Evolutionary conservation across 2,888 invertebrate species (phyloP).

Genomic region (Steinernema scapterisci): DNA sequence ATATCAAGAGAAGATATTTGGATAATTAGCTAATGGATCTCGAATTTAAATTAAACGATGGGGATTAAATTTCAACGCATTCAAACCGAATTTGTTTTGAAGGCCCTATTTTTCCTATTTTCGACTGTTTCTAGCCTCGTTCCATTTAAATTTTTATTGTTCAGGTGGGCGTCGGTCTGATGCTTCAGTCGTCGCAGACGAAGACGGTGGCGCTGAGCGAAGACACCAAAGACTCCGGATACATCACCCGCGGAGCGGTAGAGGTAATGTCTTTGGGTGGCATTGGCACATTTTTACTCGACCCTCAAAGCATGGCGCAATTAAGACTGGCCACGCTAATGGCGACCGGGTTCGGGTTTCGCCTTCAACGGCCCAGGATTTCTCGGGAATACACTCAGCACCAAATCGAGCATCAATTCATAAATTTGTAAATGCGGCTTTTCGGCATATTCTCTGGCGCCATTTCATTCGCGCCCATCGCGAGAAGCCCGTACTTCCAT

Average conservation of each 20-base stretch:
- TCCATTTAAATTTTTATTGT: constrained; percentile 12
- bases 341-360: constrained; percentile 12
- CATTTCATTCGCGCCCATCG: too few relatives aligned
- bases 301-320: background rate
- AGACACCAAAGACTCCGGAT: constrained; percentile 43
- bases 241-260: constrained; percentile 46
- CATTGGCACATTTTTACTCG: background rate
- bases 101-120: too few relatives aligned
- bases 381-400: too few relatives aligned
- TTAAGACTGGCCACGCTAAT: constrained; percentile 12
- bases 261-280: constrained; percentile 35
- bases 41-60: too few relatives aligned
- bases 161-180: constrained; percentile 65
- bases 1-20: background rate
- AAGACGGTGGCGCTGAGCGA: constrained; percentile 42
- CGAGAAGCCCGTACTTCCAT: background rate
- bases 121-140: background rate
- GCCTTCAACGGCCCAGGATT: background rate
- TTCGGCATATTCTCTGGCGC: too few relatives aligned
- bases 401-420: too few relatives aligned
- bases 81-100: too few relatives aligned
- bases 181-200: constrained; percentile 58
- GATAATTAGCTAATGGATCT: too few relatives aligned
- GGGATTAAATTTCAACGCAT: too few relatives aligned
- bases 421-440: too few relatives aligned